These are phyloP conservation scores for Morone saxatilis DNA, from an alignment of 2,113 vertebrate species.

Conservation along the genomic window DNA sequence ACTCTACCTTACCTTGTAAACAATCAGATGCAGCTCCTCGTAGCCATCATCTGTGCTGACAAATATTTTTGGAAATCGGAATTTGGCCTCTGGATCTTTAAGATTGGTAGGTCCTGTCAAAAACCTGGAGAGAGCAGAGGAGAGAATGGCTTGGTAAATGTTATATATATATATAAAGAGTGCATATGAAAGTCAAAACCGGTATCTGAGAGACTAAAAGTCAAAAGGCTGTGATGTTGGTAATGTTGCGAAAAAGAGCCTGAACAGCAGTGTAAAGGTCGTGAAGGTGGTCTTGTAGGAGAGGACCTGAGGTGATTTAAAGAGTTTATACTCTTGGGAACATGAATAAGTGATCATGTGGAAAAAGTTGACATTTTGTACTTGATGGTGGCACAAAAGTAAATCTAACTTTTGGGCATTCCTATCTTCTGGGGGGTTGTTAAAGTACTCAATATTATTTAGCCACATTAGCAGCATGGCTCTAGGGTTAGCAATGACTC, in stretches of 20 bases:
- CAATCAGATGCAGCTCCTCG: conserved; percentile 96
- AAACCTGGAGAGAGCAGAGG: conserved; percentile 87
- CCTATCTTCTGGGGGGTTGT: neutral
- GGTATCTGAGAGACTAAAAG: neutral
- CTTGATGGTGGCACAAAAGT: neutral
- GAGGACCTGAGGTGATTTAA: too few species aligned
- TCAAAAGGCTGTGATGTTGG: neutral
- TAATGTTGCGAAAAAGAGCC: neutral
- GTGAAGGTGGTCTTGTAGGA: too few species aligned
- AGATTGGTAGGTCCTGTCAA: conserved; percentile 95
- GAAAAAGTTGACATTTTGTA: neutral
- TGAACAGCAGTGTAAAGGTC: too few species aligned
- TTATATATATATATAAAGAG: neutral
- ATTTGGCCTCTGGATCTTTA: conserved; percentile 96
- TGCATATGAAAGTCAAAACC: neutral
- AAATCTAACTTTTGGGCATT: too few species aligned
- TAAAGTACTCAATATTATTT: neutral
- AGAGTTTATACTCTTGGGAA: neutral
- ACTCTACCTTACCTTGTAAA: conserved; percentile 92
- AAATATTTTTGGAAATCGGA: conserved; percentile 97
- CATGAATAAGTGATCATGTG: neutral
- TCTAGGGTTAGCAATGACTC: too few species aligned
- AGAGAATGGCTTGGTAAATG: neutral
- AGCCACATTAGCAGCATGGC: too few species aligned
- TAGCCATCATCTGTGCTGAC: conserved; percentile 91